Evolutionary conservation across 2,888 invertebrate genomes (phyloP).

Genomic region (Chloroclysta siterata): DNA sequence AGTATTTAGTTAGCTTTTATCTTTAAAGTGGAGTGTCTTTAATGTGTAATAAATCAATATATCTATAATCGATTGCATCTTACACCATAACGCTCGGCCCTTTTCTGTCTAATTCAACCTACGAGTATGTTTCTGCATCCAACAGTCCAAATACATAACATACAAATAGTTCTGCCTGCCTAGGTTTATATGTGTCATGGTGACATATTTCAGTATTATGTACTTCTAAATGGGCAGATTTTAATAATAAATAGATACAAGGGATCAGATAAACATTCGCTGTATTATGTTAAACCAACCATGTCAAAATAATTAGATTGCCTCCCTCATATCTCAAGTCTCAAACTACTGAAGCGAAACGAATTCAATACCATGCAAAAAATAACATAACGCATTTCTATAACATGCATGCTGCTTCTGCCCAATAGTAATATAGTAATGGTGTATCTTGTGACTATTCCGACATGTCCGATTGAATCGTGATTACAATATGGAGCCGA

Average conservation of each 20-base stretch:
- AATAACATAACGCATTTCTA: conserved; percentile 26
- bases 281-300: conserved; percentile 17
- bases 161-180: too few relatives aligned
- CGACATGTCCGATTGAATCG: conserved; percentile 25
- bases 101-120: too few relatives aligned
- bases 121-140: too few relatives aligned
- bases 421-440: conserved; percentile 2
- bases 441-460: conserved; percentile 1
- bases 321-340: conserved; percentile 20
- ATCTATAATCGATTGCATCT: too few relatives aligned
- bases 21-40: too few relatives aligned
- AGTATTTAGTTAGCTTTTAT: too few relatives aligned
- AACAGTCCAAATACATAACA: too few relatives aligned
- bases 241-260: neutral
- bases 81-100: too few relatives aligned
- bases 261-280: conserved; percentile 8
- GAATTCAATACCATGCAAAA: conserved; percentile 40
- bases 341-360: conserved; percentile 39
- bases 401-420: conserved; percentile 29
- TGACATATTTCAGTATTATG: too few relatives aligned
- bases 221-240: too few relatives aligned
- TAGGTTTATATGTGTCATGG: too few relatives aligned
- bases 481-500: conserved; percentile 30
- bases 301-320: conserved; percentile 5
- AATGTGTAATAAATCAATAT: too few relatives aligned